These are phyloP conservation scores for Sprattus sprattus DNA, from an alignment of 2,113 vertebrate genomes.

Conservation along the genomic window DNA sequence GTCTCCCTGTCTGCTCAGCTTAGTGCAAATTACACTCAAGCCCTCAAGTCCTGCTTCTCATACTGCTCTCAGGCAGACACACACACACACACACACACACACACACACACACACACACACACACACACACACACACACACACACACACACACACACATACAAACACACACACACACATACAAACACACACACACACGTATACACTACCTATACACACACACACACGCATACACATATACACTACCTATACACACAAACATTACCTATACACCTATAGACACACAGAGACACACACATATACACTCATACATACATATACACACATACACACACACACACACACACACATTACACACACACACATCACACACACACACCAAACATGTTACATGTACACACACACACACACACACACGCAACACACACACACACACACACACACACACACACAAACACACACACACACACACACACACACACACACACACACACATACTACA, in stretches of 20 bases:
- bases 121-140: not conserved
- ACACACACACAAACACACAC: not conserved
- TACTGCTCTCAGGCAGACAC: not conserved
- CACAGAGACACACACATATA: not conserved
- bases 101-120: not conserved
- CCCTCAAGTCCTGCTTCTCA: no score
- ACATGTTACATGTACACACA: no score
- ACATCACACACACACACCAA: not conserved
- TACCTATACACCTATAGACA: not conserved
- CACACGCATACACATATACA: not conserved
- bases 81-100: not conserved
- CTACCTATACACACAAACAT: not conserved
- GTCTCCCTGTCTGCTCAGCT: conserved; percentile 8
- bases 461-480: not conserved
- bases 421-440: no score
- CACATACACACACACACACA: not conserved
- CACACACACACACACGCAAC: not conserved
- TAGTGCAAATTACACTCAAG: not conserved
- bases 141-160: no score
- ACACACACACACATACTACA: not conserved
- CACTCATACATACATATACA: not conserved
- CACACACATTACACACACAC: not conserved
- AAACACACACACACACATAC: not conserved
- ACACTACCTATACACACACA: not conserved
- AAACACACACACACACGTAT: not conserved